phyloP scores from a whole-genome alignment of 2,113 vertebrate genomes.

The Ctenodactylus gundi region DNA sequence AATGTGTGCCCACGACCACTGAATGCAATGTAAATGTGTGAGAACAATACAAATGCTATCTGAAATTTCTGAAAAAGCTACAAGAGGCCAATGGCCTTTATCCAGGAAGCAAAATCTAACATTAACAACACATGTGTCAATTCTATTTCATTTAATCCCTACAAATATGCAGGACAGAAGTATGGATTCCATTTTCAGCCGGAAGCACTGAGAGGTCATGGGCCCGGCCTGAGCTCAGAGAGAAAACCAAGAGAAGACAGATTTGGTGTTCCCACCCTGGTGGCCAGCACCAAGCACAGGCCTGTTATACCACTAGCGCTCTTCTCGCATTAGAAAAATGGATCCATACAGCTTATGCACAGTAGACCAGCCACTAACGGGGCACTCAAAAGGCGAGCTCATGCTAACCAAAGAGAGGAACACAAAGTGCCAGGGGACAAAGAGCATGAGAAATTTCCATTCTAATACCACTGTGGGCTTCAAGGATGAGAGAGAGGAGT shows the following conservation, averaged over 20 bases:
- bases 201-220: not conserved
- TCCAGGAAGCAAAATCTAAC: not conserved
- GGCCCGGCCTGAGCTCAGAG: not conserved
- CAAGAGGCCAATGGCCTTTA: not conserved
- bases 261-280: not conserved
- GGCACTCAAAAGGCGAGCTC: not conserved
- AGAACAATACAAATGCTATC: not conserved
- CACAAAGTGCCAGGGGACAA: not conserved
- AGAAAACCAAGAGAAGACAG: not conserved
- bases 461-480: not conserved
- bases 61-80: not conserved
- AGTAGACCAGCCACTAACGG: not conserved
- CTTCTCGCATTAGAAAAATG: not conserved
- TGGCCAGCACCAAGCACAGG: not conserved
- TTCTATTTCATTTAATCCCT: not conserved
- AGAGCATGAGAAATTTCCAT: not conserved
- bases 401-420: not conserved
- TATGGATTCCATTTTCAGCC: not conserved
- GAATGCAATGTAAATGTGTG: accelerated
- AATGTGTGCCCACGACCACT: not conserved
- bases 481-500: not conserved
- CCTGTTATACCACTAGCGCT: not conserved
- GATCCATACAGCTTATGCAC: not conserved
- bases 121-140: not conserved
- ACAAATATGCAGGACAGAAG: not conserved